Conservation (phyloP, 2,113 vertebrate genomes). For the Coregonus clupeaformis region DNA sequence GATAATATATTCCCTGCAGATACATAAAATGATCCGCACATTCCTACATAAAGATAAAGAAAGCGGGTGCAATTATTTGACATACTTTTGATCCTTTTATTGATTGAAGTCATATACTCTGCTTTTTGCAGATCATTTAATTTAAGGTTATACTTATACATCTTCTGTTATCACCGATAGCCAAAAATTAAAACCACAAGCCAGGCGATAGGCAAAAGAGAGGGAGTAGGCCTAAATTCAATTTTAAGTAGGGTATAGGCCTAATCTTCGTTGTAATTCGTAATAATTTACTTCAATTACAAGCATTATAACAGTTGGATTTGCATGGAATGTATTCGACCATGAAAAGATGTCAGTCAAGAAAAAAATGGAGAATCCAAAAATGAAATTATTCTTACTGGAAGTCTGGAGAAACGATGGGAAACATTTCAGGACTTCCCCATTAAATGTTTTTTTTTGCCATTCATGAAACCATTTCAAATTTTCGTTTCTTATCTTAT, state of each 20-base stretch:
- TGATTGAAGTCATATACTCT: constrained; percentile 53
- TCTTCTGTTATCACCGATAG: constrained; percentile 15
- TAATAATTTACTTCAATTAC: not conserved
- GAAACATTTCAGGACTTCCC: not conserved
- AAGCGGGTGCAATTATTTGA: not conserved
- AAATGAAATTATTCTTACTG: not conserved
- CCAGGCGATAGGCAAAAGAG: not conserved
- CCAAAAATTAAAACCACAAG: not conserved
- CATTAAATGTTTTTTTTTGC: not conserved
- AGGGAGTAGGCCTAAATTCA: not conserved
- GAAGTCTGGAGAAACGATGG: not conserved
- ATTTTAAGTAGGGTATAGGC: not conserved
- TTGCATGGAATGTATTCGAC: not conserved
- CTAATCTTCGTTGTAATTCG: not conserved
- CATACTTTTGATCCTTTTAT: constrained; percentile 50
- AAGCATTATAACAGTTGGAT: not conserved
- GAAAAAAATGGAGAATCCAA: too few species aligned
- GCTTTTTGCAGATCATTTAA: constrained; percentile 42
- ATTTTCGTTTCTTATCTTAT: not conserved
- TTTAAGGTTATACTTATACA: constrained; percentile 30
- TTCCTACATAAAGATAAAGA: not conserved
- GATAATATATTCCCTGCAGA: not conserved
- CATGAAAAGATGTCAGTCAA: not conserved
- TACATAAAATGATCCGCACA: too few species aligned
- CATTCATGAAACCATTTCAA: not conserved